A percentile compares a stretch with the other conserved stretches of the same genome.
phyloP scores from a whole-genome alignment of 2,113 vertebrate genomes.

The Etheostoma spectabile region DNA sequence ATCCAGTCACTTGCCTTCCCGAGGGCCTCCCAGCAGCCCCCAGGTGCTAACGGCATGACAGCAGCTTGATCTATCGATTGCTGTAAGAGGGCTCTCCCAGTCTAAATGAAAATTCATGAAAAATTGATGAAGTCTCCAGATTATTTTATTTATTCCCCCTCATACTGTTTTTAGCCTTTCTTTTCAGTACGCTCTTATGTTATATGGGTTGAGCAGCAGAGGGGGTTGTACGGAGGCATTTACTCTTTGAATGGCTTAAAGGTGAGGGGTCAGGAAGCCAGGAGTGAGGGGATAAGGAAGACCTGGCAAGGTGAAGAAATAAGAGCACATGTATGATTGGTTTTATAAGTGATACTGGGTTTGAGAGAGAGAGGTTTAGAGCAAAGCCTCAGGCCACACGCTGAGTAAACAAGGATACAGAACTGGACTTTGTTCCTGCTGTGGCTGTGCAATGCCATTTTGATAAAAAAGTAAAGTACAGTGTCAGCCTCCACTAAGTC shows the following conservation, averaged over 20 bases:
- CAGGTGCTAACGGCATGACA: constrained; percentile 95
- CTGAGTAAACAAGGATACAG: not conserved
- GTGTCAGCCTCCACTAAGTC: not conserved
- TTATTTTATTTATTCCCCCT: constrained; percentile 82
- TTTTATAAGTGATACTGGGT: constrained; percentile 32
- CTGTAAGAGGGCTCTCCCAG: constrained; percentile 90
- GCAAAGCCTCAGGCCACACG: not conserved
- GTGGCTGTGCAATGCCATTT: not conserved
- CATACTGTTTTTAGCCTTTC: constrained; percentile 47
- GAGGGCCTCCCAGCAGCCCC: constrained; percentile 86
- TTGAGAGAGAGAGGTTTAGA: constrained; percentile 13
- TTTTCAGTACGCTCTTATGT: constrained; percentile 20
- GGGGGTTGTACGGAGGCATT: constrained; percentile 84
- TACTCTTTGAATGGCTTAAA: constrained; percentile 81
- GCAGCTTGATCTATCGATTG: constrained; percentile 98
- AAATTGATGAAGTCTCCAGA: constrained; percentile 95
- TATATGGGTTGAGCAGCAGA: constrained; percentile 60
- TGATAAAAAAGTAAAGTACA: not conserved
- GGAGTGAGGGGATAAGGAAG: constrained; percentile 45
- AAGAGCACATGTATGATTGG: constrained; percentile 48
- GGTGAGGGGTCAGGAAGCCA: constrained; percentile 78
- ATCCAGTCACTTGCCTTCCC: constrained; percentile 80
- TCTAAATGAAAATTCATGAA: constrained; percentile 99
- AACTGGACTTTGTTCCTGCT: not conserved
- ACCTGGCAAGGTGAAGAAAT: constrained; percentile 38